These are phyloP conservation scores for Drosophila sordidula DNA, from an alignment of 2,888 invertebrate genomes.

Conservation along the genomic window DNA sequence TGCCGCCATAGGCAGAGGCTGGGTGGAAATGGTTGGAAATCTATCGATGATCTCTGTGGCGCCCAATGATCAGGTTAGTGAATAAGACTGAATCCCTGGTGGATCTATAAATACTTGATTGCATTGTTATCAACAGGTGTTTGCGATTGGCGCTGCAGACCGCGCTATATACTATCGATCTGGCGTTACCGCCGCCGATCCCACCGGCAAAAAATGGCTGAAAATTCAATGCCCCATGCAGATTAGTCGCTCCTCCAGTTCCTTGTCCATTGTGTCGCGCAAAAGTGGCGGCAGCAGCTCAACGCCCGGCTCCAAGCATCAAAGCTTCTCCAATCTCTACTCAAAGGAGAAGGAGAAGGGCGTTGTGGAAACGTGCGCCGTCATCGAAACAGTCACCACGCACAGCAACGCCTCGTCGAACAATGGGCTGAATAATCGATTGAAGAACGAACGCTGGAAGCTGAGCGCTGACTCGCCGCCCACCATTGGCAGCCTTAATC, in stretches of 20 bases:
- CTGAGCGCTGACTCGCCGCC: constrained; percentile 82
- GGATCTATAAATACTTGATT: background rate
- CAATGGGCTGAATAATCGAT: constrained; percentile 83
- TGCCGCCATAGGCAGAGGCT: constrained; percentile 92
- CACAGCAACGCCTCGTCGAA: constrained; percentile 85
- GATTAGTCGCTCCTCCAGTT: constrained; percentile 92
- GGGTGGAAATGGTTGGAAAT: constrained; percentile 95
- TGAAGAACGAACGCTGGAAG: constrained; percentile 84
- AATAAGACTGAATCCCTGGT: no score
- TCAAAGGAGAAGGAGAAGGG: constrained; percentile 84
- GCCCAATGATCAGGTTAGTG: constrained; percentile 91
- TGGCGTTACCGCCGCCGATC: constrained; percentile 90
- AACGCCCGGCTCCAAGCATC: constrained; percentile 88
- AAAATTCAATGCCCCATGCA: constrained; percentile 92
- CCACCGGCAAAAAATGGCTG: constrained; percentile 95
- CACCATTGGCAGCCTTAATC: constrained; percentile 83
- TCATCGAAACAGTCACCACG: constrained; percentile 87
- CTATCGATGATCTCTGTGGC: constrained; percentile 94
- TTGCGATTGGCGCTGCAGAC: constrained; percentile 93
- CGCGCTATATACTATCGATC: constrained; percentile 92
- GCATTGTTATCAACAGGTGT: constrained; percentile 81
- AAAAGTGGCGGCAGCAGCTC: constrained; percentile 84
- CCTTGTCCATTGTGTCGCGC: constrained; percentile 89
- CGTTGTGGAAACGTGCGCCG: constrained; percentile 84
- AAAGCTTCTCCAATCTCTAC: constrained; percentile 88